phyloP scores from a whole-genome alignment of 2,113 vertebrate genomes.

The Pungitius pungitius region DNA sequence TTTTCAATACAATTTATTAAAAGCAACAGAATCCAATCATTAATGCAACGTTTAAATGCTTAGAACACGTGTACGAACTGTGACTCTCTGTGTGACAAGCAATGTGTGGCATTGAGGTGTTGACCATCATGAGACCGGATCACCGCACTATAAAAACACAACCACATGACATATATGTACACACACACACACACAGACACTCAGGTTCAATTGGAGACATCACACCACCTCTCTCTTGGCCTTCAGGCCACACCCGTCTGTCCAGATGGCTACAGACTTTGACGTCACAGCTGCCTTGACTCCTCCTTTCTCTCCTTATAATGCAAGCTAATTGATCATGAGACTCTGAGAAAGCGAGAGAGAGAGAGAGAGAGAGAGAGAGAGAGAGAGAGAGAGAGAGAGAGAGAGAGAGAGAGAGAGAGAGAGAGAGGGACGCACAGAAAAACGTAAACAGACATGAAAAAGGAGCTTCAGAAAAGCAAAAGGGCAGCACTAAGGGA shows the following conservation, averaged over 20 bases:
- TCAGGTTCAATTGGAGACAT: constrained; percentile 28
- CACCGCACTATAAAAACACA: constrained; percentile 48
- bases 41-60: background rate
- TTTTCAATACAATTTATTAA: background rate
- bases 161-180: constrained; percentile 41
- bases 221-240: constrained; percentile 51
- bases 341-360: constrained; percentile 23
- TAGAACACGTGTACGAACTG: too few species aligned
- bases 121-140: constrained; percentile 59
- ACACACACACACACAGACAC: constrained; percentile 10
- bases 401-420: background rate
- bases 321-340: constrained; percentile 50
- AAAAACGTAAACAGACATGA: background rate
- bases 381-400: background rate
- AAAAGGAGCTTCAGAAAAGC: constrained; percentile 3
- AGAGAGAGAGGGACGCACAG: background rate
- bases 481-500: constrained; percentile 19
- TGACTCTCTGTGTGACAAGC: constrained; percentile 9
- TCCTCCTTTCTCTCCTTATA: constrained; percentile 14
- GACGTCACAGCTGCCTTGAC: constrained; percentile 39
- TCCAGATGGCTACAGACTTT: constrained; percentile 32
- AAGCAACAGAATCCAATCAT: background rate
- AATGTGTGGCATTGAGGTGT: constrained; percentile 51
- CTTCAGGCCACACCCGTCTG: constrained; percentile 30
- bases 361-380: background rate